These are phyloP conservation scores for Shargacucullia verbasci DNA, from an alignment of 2,888 invertebrate genomes.

Conservation along the genomic window DNA sequence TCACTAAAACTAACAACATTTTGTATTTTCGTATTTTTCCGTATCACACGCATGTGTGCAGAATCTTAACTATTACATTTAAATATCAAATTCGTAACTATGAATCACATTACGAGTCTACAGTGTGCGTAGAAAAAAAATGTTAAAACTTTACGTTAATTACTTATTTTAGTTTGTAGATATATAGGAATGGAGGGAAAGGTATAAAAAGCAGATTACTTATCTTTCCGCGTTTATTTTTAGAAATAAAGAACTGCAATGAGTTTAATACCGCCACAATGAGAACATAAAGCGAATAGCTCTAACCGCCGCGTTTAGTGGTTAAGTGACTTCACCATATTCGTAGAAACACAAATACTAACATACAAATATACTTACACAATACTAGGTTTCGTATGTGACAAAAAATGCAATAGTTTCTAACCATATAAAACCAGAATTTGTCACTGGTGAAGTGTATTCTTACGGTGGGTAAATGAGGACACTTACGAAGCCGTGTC, in stretches of 20 bases:
- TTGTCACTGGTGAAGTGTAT: no score
- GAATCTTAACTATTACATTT: slow-evolving; percentile 45
- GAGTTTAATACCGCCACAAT: slow-evolving; percentile 1
- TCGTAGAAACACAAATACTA: not conserved
- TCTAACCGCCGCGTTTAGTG: slow-evolving; percentile 19
- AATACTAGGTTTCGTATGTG: no score
- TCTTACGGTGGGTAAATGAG: no score
- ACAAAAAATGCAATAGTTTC: no score
- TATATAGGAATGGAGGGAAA: slow-evolving; percentile 11
- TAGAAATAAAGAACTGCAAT: slow-evolving; percentile 22
- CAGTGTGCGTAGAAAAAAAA: slow-evolving; percentile 17
- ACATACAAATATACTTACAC: not conserved
- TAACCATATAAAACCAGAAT: no score
- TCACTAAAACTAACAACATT: slow-evolving; percentile 23
- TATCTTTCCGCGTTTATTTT: slow-evolving; percentile 29
- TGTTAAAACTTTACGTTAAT: slow-evolving; percentile 8
- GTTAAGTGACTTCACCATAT: slow-evolving; percentile 6
- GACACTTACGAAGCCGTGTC: no score
- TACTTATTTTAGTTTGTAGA: slow-evolving; percentile 7
- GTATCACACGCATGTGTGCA: slow-evolving; percentile 16
- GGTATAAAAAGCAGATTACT: slow-evolving; percentile 31
- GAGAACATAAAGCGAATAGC: slow-evolving; percentile 16
- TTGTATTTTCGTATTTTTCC: slow-evolving; percentile 38
- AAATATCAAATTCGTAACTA: slow-evolving; percentile 36
- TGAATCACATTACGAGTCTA: slow-evolving; percentile 29